Conservation (phyloP, 2,113 vertebrate genomes). For the Dicrurus megarhynchus region DNA sequence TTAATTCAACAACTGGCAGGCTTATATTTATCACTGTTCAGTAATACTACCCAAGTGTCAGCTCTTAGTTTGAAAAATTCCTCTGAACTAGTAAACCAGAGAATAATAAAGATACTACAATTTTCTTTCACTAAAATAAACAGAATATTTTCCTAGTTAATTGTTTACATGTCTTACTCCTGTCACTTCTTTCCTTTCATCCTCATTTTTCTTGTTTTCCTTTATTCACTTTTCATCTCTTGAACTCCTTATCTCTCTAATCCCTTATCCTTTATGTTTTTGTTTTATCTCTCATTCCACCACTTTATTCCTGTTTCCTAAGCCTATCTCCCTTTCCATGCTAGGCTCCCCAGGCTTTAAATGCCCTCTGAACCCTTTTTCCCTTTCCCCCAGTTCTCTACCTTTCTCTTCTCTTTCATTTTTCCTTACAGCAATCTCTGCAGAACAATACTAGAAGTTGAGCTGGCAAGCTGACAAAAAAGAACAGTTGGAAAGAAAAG, state of each 20-base stretch:
- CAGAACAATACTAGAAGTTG: constrained; percentile 67
- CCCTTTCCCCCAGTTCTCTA: constrained; percentile 66
- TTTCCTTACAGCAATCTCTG: constrained; percentile 67
- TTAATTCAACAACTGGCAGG: constrained; percentile 36
- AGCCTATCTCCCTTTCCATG: constrained; percentile 42
- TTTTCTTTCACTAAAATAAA: constrained; percentile 57
- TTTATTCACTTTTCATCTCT: constrained; percentile 58
- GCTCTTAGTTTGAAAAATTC: constrained; percentile 42
- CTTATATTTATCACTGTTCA: constrained; percentile 42
- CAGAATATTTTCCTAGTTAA: constrained; percentile 46
- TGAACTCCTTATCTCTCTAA: constrained; percentile 65
- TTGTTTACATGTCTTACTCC: constrained; percentile 61
- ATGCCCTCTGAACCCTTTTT: constrained; percentile 66
- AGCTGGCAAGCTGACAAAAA: constrained; percentile 72
- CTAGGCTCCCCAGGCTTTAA: constrained; percentile 58
- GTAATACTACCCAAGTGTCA: constrained; percentile 34
- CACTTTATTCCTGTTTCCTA: constrained; percentile 61
- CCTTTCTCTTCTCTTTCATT: constrained; percentile 62
- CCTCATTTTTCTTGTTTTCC: constrained; percentile 65
- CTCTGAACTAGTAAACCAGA: constrained; percentile 45
- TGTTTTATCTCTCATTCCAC: constrained; percentile 67
- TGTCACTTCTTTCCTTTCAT: constrained; percentile 39
- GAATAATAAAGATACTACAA: constrained; percentile 51
- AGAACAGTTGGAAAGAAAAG: constrained; percentile 75
- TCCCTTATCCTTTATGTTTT: constrained; percentile 63